A percentile compares a stretch with the other conserved stretches of the same genome.
Conservation (phyloP, 2,797 vertebrate genomes). For the Chrosomus eos region DNA sequence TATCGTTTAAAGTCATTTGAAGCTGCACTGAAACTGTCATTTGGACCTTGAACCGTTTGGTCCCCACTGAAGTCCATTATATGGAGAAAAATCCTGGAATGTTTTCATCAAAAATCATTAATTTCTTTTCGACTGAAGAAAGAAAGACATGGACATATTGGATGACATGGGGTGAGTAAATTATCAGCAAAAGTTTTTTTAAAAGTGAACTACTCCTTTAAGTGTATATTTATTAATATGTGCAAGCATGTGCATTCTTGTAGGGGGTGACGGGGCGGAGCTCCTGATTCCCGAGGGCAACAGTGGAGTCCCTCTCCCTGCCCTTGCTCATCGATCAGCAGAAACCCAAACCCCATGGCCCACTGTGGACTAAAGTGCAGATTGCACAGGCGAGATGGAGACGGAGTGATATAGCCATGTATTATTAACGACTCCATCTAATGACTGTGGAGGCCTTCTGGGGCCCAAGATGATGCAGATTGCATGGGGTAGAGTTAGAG, state of each 20-base stretch:
- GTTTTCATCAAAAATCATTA: too few species aligned
- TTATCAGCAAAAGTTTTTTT: too few species aligned
- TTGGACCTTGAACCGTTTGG: too few species aligned
- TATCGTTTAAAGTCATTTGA: too few species aligned
- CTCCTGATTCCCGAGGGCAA: conserved; percentile 30
- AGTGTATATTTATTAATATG: conserved; percentile 14
- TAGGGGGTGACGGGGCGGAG: neutral
- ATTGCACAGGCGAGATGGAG: conserved; percentile 62
- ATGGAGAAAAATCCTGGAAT: too few species aligned
- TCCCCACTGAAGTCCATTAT: too few species aligned
- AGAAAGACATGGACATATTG: too few species aligned
- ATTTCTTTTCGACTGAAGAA: too few species aligned
- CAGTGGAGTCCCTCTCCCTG: conserved; percentile 46
- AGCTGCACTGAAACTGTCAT: too few species aligned
- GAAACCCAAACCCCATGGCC: conserved; percentile 75
- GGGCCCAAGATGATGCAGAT: conserved; percentile 59
- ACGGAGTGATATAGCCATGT: conserved; percentile 74
- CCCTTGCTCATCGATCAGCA: conserved; percentile 71
- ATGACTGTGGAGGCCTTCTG: conserved; percentile 78
- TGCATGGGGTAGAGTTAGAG: conserved; percentile 64
- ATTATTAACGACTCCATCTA: conserved; percentile 84
- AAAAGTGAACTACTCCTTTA: too few species aligned
- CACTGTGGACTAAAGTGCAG: conserved; percentile 76
- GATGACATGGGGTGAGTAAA: too few species aligned
- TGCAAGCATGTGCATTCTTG: conserved; percentile 53